Evolutionary conservation across 2,888 invertebrate genomes (phyloP), one percentile per base, ranked within the genome.

Genomic region (Chrysotoxum bicinctum): DNA sequence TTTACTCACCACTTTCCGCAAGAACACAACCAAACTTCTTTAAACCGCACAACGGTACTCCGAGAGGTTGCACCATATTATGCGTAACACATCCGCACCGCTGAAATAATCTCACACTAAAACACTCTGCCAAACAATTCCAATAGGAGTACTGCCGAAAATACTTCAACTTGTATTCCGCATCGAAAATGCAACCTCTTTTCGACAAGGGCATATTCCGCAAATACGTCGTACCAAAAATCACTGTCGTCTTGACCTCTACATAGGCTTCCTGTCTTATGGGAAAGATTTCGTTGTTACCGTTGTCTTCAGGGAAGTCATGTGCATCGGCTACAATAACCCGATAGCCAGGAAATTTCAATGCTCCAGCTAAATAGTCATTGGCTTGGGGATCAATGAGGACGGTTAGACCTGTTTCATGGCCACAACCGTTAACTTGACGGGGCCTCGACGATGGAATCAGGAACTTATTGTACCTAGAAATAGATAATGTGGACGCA

Each of bases 61-160:
- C 79, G 0, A 16, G 21, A 0, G 52, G 26, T 10, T 26, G 35
- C 0, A 52, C 26, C 69, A 93, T 93, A 88, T 92, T 93, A 56
- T 93, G 93, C 0, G 95, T 95, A 0, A 94, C 90, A 89, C 96
- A 96, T 5, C 93, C 92, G 87, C 96, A 96, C 3, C 89, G 85
- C 4, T 89, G 88, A 56, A 89, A 91, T 1, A 94, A 90, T 3
- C 92, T 87, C 64, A 91, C 90, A 16, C 93, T 92, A 66, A 93
- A 93, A 88, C 94, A 94, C 85, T 93, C 94, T 0, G 93, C 92
- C 88, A 95, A 90, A 87, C 96, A 96, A 89, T 95, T 95, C 72
- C 93, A 93, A 83, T 93, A 94, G 0, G 94, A 94, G 87, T 95
- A 95, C n/a, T 90, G 90, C 89, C 76, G 88, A 88, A 89, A 92